A percentile compares a stretch with the other conserved stretches of the same genome.
These are phyloP conservation scores for Ladona fulva DNA, from an alignment of 1,140 invertebrate species.

Conservation along the genomic window DNA sequence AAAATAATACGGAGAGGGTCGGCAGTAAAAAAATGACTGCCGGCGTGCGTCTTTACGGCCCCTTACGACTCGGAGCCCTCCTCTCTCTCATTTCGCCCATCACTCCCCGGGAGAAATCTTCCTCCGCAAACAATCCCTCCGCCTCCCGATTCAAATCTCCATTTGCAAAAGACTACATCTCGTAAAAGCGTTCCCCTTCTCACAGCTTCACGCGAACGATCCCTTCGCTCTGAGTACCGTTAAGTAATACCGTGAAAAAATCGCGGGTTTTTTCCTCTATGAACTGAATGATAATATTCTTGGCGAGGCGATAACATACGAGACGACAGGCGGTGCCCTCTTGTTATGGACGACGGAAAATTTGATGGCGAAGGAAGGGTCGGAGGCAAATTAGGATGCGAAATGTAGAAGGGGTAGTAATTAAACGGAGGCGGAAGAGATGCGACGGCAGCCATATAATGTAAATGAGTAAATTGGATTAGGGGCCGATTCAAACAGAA, in stretches of 20 bases:
- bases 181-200: neutral
- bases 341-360: too few relatives aligned
- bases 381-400: too few relatives aligned
- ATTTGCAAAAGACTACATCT: neutral
- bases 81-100: neutral
- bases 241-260: neutral
- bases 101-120: neutral
- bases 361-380: too few relatives aligned
- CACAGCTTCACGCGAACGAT: neutral
- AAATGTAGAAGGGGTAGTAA: too few relatives aligned
- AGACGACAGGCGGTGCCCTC: too few relatives aligned
- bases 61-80: neutral
- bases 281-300: too few relatives aligned
- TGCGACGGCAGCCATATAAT: too few relatives aligned
- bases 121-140: neutral
- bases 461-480: too few relatives aligned
- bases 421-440: too few relatives aligned
- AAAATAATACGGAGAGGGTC: neutral
- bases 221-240: neutral
- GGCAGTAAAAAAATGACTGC: slow-evolving; percentile 9
- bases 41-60: neutral
- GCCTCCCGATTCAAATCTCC: neutral
- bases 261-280: neutral
- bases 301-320: too few relatives aligned
- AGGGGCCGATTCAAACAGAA: too few relatives aligned